Conservation (phyloP, 2,113 vertebrate species). For the Rousettus leschenaultii region DNA sequence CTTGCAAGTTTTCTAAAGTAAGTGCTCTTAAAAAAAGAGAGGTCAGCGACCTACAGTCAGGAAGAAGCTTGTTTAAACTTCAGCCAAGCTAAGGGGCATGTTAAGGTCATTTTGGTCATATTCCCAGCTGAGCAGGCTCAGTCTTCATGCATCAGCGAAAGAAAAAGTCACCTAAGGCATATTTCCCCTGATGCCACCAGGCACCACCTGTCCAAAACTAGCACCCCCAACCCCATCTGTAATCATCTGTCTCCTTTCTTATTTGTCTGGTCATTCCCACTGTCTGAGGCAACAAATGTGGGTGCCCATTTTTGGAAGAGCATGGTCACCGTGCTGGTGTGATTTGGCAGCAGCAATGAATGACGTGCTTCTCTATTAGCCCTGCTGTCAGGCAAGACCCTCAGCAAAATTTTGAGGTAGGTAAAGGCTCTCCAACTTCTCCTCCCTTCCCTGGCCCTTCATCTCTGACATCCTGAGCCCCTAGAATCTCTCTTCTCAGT, state of each 20-base stretch:
- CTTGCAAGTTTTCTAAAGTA: not conserved
- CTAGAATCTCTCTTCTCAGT: not conserved
- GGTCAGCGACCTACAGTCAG: not conserved
- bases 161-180: not conserved
- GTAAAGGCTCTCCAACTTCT: not conserved
- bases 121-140: not conserved
- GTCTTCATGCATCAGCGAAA: not conserved
- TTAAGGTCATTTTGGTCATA: not conserved
- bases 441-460: not conserved
- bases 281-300: not conserved
- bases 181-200: not conserved
- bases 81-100: not conserved
- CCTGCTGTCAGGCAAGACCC: not conserved
- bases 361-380: not conserved
- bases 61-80: not conserved
- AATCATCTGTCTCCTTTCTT: not conserved
- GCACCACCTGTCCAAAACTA: not conserved
- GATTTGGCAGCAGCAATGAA: not conserved
- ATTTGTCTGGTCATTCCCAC: not conserved
- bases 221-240: not conserved
- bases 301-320: not conserved
- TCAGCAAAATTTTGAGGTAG: not conserved
- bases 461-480: not conserved
- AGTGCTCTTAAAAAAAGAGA: not conserved
- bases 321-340: not conserved